Percentiles rank a stretch among this genome's conserved stretches.
phyloP scores from a whole-genome alignment of 2,113 vertebrate species.

The Grallaria varia region DNA sequence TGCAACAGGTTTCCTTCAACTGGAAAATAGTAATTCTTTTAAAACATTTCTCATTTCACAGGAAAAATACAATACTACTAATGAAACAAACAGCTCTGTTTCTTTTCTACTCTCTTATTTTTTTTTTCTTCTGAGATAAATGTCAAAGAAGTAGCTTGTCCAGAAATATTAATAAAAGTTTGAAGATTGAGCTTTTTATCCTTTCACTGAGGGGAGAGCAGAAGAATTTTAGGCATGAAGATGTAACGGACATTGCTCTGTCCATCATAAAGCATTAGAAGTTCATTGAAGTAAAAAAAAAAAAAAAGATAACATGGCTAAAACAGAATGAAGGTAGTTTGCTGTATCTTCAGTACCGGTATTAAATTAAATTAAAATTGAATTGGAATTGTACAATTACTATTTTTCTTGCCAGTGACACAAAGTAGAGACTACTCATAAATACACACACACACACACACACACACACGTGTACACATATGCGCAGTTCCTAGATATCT shows the following conservation, averaged over 20 bases:
- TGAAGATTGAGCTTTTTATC: neutral
- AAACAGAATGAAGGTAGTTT: neutral
- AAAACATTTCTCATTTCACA: neutral
- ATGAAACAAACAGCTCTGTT: neutral
- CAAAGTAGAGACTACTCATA: neutral
- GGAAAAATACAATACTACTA: neutral
- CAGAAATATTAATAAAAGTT: neutral
- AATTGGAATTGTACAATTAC: neutral
- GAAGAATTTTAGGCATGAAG: neutral
- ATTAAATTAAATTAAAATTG: too few relatives aligned
- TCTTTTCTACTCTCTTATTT: neutral
- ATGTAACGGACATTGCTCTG: neutral
- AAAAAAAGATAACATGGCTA: fast-evolving
- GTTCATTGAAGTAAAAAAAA: neutral
- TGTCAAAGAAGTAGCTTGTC: neutral
- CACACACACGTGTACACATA: fast-evolving
- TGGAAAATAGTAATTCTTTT: neutral
- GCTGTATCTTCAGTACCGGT: neutral
- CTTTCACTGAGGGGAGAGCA: neutral
- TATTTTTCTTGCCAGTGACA: neutral
- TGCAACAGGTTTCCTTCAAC: neutral
- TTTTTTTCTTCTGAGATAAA: neutral
- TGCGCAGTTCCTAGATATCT: neutral
- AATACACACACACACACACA: fast-evolving
- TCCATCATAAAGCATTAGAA: neutral